Conservation (phyloP, 2,113 vertebrate species). For the Ramphastos sulfuratus region DNA sequence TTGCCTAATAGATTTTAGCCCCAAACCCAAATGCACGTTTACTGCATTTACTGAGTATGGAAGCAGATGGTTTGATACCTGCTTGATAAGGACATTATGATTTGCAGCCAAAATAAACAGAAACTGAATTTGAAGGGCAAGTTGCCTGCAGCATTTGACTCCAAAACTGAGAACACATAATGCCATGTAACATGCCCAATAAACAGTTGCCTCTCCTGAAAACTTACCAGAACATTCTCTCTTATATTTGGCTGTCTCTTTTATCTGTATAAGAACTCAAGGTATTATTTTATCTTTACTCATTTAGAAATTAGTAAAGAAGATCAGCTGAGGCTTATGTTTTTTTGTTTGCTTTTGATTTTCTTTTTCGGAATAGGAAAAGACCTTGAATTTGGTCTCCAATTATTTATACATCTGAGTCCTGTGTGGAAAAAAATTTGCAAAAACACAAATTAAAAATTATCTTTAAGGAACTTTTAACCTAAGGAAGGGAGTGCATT, state of each 20-base stretch:
- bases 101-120: slow-evolving; percentile 42
- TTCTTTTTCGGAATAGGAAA: neutral
- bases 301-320: neutral
- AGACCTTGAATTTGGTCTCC: neutral
- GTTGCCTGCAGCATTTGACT: neutral
- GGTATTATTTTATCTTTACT: neutral
- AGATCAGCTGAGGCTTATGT: neutral
- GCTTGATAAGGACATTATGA: neutral
- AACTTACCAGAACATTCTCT: neutral
- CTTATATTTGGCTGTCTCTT: neutral
- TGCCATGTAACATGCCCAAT: neutral
- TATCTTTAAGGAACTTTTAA: neutral
- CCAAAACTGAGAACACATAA: neutral
- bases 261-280: neutral
- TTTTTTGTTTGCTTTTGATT: neutral
- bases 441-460: neutral
- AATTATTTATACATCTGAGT: neutral
- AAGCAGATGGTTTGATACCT: slow-evolving; percentile 44
- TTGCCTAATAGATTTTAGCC: neutral
- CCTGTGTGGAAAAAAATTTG: neutral
- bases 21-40: neutral
- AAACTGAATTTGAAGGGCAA: slow-evolving; percentile 18
- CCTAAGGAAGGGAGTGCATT: neutral
- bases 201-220: neutral
- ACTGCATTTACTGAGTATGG: neutral